Evolutionary conservation across 92 coral and sea anemone species (phyloP), one percentile per base, ranked within the genome.

Genomic region (Palythoa grandis): DNA sequence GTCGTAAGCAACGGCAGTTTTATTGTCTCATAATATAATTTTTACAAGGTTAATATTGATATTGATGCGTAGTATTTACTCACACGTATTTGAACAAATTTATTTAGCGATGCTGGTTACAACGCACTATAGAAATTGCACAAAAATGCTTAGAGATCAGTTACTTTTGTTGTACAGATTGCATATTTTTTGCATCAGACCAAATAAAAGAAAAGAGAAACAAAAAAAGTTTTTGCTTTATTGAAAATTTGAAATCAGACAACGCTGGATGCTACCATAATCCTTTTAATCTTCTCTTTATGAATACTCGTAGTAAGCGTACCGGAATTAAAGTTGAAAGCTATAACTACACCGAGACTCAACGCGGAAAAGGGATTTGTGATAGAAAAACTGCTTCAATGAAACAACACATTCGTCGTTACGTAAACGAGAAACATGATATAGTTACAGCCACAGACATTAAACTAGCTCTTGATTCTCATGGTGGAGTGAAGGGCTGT

Each of bases 231-330:
- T n/a, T n/a, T n/a, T n/a, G n/a, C n/a, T n/a, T n/a, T n/a, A n/a
- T n/a, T n/a, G n/a, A n/a, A n/a, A n/a, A n/a, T n/a, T n/a, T 83
- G 22, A 83, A 52, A 38, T 83, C 87, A 35, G 87, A 83, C 78
- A 83, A 83, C 67, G 87, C 87, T 9, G 87, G 87, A 4, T 83
- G 87, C 61, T 83, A 83, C 87, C 87, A 83, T 35, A 54, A 16
- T 23, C 56, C 76, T 17, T 19, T 60, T 39, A 29, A 17, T 37
- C 63, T 83, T 11, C 58, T 83, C 17, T 38, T 63, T 48, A 16
- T 83, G 61, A 68, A 40, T n/a, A 77, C 71, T 65, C 47, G 69
- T 37, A 75, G 87, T n/a, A 60, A 38, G 2, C 79, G 87, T 20
- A 74, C 63, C 38, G 87, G 87, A 24, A 84, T 84, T 35, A 76